Evolutionary conservation across 2,888 invertebrate genomes (phyloP).

Genomic region (Prenolepis imparis): DNA sequence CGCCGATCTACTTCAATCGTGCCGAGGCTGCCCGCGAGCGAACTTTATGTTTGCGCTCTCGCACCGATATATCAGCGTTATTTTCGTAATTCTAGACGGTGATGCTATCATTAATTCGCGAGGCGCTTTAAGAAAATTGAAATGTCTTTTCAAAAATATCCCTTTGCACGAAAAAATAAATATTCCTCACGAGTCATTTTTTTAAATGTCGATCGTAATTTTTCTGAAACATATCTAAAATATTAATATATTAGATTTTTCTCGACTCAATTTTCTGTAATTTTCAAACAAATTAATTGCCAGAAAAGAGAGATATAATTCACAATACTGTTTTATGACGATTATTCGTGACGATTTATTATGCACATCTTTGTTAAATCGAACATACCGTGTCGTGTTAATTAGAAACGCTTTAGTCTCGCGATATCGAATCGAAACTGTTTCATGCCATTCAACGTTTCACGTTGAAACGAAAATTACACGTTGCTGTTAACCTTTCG

Average conservation of each 20-base stretch:
- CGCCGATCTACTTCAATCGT: conserved; percentile 30
- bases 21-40: conserved; percentile 29
- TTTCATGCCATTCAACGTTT: conserved; percentile 53
- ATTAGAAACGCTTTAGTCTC: conserved; percentile 40
- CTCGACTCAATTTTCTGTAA: neutral
- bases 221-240: neutral
- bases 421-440: conserved; percentile 48
- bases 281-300: neutral
- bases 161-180: neutral
- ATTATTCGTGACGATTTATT: conserved; percentile 43
- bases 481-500: conserved; percentile 49
- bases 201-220: neutral
- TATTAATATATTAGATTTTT: neutral
- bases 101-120: conserved; percentile 17
- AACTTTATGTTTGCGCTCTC: conserved; percentile 37
- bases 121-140: conserved; percentile 14
- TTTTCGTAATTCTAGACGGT: conserved; percentile 8
- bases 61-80: conserved; percentile 36
- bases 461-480: conserved; percentile 56
- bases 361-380: conserved; percentile 35
- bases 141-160: neutral
- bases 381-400: conserved; percentile 41
- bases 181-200: neutral
- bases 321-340: neutral
- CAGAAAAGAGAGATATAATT: neutral